phyloP scores from a whole-genome alignment of 2,888 invertebrate genomes.

The Lutraria lutraria region DNA sequence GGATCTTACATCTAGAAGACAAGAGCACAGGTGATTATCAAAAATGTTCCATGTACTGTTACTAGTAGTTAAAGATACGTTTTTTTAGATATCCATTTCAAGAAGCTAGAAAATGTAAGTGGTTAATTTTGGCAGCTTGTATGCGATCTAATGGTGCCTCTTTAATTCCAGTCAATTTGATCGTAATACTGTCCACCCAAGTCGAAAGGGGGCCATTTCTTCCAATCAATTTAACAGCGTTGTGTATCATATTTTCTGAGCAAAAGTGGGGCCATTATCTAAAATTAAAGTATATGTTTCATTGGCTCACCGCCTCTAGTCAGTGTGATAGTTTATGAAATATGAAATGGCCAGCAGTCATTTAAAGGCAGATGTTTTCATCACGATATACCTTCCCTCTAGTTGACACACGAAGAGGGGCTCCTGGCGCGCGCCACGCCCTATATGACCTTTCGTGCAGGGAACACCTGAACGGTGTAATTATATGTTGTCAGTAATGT shows the following conservation, averaged over 20 bases:
- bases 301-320: constrained; percentile 29
- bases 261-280: constrained; percentile 44
- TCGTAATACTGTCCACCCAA: neutral
- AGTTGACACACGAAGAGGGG: constrained; percentile 49
- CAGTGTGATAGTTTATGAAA: constrained; percentile 38
- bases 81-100: neutral
- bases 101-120: neutral
- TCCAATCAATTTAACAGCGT: neutral
- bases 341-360: constrained; percentile 52
- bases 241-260: constrained; percentile 37
- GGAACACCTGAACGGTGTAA: constrained; percentile 64
- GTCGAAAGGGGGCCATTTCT: neutral
- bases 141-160: neutral
- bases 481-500: constrained; percentile 66
- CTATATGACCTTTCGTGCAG: constrained; percentile 55
- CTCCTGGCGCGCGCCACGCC: constrained; percentile 58
- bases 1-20: neutral
- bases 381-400: constrained; percentile 40
- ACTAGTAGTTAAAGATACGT: neutral
- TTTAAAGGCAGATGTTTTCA: constrained; percentile 59
- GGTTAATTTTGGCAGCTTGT: neutral
- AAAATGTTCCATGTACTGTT: neutral
- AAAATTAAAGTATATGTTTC: constrained; percentile 46
- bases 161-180: constrained; percentile 22
- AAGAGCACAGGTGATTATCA: neutral